Conservation (phyloP, 2,797 vertebrate genomes). For the Pseudotriccus pelzelni region DNA sequence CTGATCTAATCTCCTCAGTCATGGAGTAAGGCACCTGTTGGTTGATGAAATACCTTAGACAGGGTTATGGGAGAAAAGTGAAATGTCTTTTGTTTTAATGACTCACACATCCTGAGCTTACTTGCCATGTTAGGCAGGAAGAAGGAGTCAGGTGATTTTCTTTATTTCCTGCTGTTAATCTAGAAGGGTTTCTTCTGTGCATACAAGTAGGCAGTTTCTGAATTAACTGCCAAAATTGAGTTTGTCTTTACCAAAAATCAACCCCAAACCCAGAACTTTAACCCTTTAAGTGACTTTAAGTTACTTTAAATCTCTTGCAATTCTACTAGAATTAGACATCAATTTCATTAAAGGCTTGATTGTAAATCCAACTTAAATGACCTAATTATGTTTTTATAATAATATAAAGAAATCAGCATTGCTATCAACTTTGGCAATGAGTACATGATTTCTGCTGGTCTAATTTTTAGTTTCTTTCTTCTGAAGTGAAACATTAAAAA, state of each 20-base stretch:
- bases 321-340: not conserved
- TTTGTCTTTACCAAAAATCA: not conserved
- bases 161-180: not conserved
- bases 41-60: not conserved
- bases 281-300: not conserved
- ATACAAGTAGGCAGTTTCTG: not conserved
- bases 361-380: not conserved
- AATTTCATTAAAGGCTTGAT: not conserved
- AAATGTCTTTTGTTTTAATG: not conserved
- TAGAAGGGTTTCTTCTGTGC: not conserved
- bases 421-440: not conserved
- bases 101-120: not conserved
- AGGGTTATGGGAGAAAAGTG: rapidly evolving
- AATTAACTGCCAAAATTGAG: not conserved
- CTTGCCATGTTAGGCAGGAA: not conserved
- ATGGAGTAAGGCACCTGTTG: not conserved
- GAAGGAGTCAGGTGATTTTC: not conserved
- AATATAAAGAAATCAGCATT: not conserved
- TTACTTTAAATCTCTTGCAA: not conserved
- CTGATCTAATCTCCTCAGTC: not conserved
- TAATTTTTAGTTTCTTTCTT: not conserved
- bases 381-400: not conserved
- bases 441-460: not conserved
- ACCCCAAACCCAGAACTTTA: rapidly evolving
- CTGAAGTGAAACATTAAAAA: not conserved